These are phyloP conservation scores for Corythoichthys intestinalis DNA, from an alignment of 2,113 vertebrate genomes.

Conservation along the genomic window DNA sequence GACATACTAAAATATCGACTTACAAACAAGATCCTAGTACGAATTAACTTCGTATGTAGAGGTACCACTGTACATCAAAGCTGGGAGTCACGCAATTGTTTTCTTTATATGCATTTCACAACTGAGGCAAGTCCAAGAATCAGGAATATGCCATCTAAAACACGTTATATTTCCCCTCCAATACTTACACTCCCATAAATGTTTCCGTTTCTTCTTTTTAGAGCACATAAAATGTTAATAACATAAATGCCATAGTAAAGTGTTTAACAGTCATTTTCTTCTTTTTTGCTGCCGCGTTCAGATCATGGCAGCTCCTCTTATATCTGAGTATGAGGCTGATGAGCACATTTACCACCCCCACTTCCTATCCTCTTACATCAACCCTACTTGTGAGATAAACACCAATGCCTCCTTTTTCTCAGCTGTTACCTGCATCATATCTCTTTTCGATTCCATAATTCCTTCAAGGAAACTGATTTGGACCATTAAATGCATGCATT, in stretches of 20 bases:
- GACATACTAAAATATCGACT: too few species aligned
- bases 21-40: too few species aligned
- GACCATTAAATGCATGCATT: background rate
- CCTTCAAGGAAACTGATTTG: conserved; percentile 12
- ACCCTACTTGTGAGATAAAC: conserved; percentile 42
- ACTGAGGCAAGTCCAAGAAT: too few species aligned
- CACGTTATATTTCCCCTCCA: too few species aligned
- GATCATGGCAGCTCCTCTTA: conserved; percentile 24
- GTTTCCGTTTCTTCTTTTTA: background rate
- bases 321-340: conserved; percentile 25
- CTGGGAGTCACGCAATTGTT: too few species aligned
- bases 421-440: conserved; percentile 27
- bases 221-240: background rate
- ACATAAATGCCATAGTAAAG: conserved; percentile 9
- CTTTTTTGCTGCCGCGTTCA: conserved; percentile 5
- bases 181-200: too few species aligned
- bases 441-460: background rate
- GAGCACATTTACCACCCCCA: conserved; percentile 33
- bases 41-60: too few species aligned
- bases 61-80: too few species aligned
- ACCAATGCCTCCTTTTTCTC: conserved; percentile 25
- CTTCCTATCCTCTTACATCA: conserved; percentile 35
- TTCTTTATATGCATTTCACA: too few species aligned
- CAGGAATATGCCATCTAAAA: too few species aligned
- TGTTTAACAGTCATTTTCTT: conserved; percentile 14